Conservation (phyloP, 1,140 invertebrate species). For the Bombus superbus region DNA sequence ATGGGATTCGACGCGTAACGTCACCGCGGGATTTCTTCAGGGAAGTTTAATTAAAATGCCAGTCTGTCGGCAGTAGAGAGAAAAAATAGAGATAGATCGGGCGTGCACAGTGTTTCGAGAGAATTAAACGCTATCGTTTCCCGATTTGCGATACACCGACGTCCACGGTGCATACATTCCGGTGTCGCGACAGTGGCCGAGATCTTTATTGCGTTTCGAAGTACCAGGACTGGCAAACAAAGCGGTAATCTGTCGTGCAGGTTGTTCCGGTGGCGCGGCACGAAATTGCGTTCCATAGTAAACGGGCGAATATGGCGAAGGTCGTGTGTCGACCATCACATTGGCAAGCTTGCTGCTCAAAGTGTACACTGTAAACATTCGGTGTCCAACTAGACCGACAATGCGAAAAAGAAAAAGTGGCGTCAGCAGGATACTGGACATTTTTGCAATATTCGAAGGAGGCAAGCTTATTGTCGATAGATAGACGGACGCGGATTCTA, state of each 20-base stretch:
- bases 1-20: neutral
- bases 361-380: slow-evolving; percentile 56
- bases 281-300: slow-evolving; percentile 73
- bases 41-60: slow-evolving; percentile 30
- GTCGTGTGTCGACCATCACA: neutral
- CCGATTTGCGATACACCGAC: slow-evolving; percentile 28
- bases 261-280: slow-evolving; percentile 59
- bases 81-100: no score
- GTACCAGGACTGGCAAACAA: slow-evolving; percentile 66
- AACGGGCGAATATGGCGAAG: slow-evolving; percentile 67
- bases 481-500: neutral
- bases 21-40: neutral
- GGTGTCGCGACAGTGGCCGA: slow-evolving; percentile 17
- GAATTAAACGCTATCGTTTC: slow-evolving; percentile 49
- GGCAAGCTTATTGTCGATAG: neutral
- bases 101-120: slow-evolving; percentile 7
- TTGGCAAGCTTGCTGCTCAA: neutral
- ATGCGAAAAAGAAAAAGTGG: neutral
- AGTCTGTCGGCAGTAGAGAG: no score
- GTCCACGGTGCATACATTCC: slow-evolving; percentile 6
- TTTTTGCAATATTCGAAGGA: slow-evolving; percentile 15
- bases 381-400: slow-evolving; percentile 12
- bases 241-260: slow-evolving; percentile 69
- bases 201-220: slow-evolving; percentile 72
- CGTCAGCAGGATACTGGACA: neutral